A percentile compares a stretch with the other conserved stretches of the same genome.
phyloP scores from a whole-genome alignment of 53 echinoderm and acorn worm species.

The Luidia sarsii region DNA sequence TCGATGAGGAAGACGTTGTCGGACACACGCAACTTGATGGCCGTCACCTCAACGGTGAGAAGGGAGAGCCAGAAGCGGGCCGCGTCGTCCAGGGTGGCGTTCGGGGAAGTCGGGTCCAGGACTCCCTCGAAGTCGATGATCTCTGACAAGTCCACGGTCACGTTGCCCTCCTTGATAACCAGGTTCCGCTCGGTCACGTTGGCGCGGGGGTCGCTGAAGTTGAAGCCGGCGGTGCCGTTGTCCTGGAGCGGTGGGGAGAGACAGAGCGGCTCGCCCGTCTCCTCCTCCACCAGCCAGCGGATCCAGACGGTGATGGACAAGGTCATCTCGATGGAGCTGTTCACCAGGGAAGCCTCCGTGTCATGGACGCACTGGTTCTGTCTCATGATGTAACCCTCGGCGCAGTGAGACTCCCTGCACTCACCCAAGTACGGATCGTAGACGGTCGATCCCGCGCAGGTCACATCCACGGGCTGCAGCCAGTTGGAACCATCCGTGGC shows the following conservation, averaged over 20 bases:
- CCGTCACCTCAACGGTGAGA: conserved; percentile 10
- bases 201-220: neutral
- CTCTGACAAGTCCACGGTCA: conserved; percentile 23
- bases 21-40: conserved; percentile 9
- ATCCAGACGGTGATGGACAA: conserved; percentile 26
- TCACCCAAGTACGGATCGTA: conserved; percentile 83
- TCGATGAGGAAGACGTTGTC: conserved; percentile 37
- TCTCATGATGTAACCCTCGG: conserved; percentile 68
- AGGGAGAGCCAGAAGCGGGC: conserved; percentile 38
- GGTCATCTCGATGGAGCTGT: neutral
- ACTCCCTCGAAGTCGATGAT: conserved; percentile 13
- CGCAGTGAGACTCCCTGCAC: conserved; percentile 84
- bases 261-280: neutral
- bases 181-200: neutral
- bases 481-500: conserved; percentile 47
- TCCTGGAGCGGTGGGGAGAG: neutral
- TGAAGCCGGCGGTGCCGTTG: neutral
- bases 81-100: conserved; percentile 20
- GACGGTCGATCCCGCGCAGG: conserved; percentile 68
- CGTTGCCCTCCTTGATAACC: neutral
- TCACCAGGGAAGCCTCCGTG: too few species aligned
- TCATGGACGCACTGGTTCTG: conserved; percentile 67
- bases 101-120: neutral
- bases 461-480: conserved; percentile 59
- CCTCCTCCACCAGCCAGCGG: conserved; percentile 33